phyloP scores from a whole-genome alignment of 2,888 invertebrate species.

The Noctuana brunneofusca region DNA sequence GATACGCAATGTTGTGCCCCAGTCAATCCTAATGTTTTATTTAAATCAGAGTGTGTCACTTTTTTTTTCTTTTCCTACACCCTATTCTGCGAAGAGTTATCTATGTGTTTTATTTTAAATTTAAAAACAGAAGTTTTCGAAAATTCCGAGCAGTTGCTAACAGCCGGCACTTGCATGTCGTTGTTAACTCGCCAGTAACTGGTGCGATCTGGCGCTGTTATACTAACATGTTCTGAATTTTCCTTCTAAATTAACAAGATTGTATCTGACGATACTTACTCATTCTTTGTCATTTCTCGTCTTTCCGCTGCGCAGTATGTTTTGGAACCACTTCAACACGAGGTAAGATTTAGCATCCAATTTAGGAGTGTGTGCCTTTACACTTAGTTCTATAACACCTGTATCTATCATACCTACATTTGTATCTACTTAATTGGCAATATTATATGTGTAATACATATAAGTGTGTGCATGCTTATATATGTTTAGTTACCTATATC shows the following conservation, averaged over 20 bases:
- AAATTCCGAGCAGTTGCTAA: constrained; percentile 39
- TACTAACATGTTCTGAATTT: constrained; percentile 47
- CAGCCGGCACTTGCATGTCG: constrained; percentile 69
- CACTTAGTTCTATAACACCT: constrained; percentile 38
- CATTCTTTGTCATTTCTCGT: constrained; percentile 85
- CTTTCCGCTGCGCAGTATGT: constrained; percentile 96
- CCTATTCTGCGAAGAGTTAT: constrained; percentile 11
- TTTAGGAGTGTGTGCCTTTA: constrained; percentile 57
- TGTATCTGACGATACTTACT: constrained; percentile 69
- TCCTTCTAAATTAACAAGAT: constrained; percentile 65
- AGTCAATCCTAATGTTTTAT: constrained; percentile 84
- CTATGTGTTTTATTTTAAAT: constrained; percentile 10
- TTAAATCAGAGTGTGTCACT: constrained; percentile 71
- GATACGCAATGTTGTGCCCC: constrained; percentile 92
- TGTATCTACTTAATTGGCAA: constrained; percentile 39
- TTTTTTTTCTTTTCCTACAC: constrained; percentile 52
- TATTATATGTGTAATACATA: constrained; percentile 47
- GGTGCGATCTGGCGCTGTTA: constrained; percentile 45
- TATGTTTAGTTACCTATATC: constrained; percentile 58
- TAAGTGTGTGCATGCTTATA: constrained; percentile 55
- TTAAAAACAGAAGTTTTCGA: constrained; percentile 20
- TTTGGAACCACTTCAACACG: constrained; percentile 99
- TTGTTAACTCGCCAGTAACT: constrained; percentile 46
- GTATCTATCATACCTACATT: constrained; percentile 37
- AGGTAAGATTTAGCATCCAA: constrained; percentile 90